Evolutionary conservation across 2,888 invertebrate species (phyloP).

Genomic region (Mongoloraphidia duomilia): DNA sequence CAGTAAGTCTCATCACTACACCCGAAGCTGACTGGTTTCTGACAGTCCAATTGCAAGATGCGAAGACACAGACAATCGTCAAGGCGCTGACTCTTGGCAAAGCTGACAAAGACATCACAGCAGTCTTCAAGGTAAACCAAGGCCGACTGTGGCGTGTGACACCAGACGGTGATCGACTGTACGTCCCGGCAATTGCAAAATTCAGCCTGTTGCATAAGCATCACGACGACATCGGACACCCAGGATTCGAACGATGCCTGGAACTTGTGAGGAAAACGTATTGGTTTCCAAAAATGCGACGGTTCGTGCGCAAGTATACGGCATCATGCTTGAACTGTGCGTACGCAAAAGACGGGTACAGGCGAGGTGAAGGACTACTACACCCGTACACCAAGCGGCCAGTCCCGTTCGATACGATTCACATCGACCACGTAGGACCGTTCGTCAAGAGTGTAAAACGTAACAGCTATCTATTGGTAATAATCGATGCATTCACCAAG

Average conservation of each 20-base stretch:
- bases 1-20: neutral
- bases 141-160: slow-evolving; percentile 11
- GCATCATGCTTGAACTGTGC: slow-evolving; percentile 18
- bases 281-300: slow-evolving; percentile 21
- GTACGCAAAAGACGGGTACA: slow-evolving; percentile 19
- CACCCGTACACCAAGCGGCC: slow-evolving; percentile 15
- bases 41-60: slow-evolving; percentile 15
- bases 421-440: slow-evolving; percentile 19
- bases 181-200: slow-evolving; percentile 18
- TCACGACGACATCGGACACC: slow-evolving; percentile 23
- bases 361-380: slow-evolving; percentile 15
- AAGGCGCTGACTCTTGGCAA: slow-evolving; percentile 1
- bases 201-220: slow-evolving; percentile 21
- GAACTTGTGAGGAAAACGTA: slow-evolving; percentile 18
- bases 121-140: slow-evolving; percentile 7
- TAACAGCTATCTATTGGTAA: slow-evolving; percentile 13
- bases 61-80: slow-evolving; percentile 8
- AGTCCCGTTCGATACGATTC: slow-evolving; percentile 18
- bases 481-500: slow-evolving; percentile 14
- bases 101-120: slow-evolving; percentile 8
- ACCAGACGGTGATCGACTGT: slow-evolving; percentile 15
- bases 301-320: slow-evolving; percentile 18
- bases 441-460: slow-evolving; percentile 12
- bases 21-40: slow-evolving; percentile 15
- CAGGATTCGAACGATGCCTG: slow-evolving; percentile 16